Evolutionary conservation across 2,113 vertebrate genomes (phyloP), one percentile per base, ranked within the genome.

Genomic region (Gymnogyps californianus): DNA sequence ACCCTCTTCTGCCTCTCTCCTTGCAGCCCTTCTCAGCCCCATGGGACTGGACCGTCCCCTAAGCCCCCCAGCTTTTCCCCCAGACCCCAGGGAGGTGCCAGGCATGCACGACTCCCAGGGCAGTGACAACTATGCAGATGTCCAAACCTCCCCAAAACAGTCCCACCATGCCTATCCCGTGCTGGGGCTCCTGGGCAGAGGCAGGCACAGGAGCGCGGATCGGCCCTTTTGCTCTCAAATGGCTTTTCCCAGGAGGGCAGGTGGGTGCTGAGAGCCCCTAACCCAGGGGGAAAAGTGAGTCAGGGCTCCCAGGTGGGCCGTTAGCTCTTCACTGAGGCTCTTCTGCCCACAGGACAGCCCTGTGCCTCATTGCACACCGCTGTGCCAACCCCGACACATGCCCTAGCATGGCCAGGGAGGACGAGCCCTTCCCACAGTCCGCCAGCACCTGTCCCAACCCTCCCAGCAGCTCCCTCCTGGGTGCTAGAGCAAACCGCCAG

Each of bases 401-500:
- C 2, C 38, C 32, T 59, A 54, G 58, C 1, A 1, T 0, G 1
- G 24, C 17, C 17, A 87, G 32, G 3, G 18, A 90, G 28, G 34
- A 70, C 0, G 5, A 86, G 34, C 26, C 13, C 16, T 54, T 54
- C 32, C 31, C 62, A 72, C 36, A 28, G 40, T 47, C 2, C 32
- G 8, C 15, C 26, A 54, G 31, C 36, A 49, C 16, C 47, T 13
- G 1, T 54, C 32, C 47, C 67, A 80, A 19, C 11, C 8, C 31
- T 71, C 22, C 29, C n/a, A 80, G 22, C 3, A 11, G 3, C 57
- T 93, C 9, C 3, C 4, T 71, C n/a, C 24, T 25, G 18, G 22
- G 4, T n/a, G 36, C 40, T 55, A 61, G 42, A 65, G 36, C 12
- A 70, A 82, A 46, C 51, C 9, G 5, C 5, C 31, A 85, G 55